These are phyloP conservation scores for Muscina levida DNA, from an alignment of 2,888 invertebrate genomes.

Conservation along the genomic window DNA sequence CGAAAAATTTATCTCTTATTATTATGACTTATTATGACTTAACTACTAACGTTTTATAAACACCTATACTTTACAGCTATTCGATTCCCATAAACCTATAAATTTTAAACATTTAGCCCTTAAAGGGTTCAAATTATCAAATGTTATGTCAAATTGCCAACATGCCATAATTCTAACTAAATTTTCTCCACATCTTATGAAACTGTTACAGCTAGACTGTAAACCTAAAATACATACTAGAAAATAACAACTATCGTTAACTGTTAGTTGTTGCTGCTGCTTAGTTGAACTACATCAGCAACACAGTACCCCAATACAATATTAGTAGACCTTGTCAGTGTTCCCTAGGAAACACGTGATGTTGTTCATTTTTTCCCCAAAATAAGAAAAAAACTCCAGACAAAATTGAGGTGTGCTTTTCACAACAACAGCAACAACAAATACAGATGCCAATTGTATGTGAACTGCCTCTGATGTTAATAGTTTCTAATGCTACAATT, in stretches of 20 bases:
- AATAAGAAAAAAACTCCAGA: conserved; percentile 14
- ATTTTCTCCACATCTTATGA: conserved; percentile 15
- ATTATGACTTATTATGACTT: too few relatives aligned
- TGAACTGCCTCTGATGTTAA: conserved; percentile 9
- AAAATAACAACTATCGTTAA: conserved; percentile 57
- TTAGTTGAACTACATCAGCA: conserved; percentile 34
- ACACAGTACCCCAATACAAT: neutral
- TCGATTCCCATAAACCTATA: too few relatives aligned
- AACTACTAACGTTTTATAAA: too few relatives aligned
- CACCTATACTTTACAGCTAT: too few relatives aligned
- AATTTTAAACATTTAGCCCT: too few relatives aligned
- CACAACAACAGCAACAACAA: conserved; percentile 42
- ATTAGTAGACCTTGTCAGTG: conserved; percentile 54
- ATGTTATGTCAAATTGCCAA: conserved; percentile 30
- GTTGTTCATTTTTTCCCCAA: conserved; percentile 51
- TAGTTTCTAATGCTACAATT: conserved; percentile 12
- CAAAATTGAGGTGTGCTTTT: conserved; percentile 48
- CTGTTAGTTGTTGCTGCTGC: conserved; percentile 46
- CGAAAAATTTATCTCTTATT: too few relatives aligned
- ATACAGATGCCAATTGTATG: neutral
- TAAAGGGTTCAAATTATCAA: too few relatives aligned
- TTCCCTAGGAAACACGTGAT: conserved; percentile 62
- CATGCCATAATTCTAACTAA: conserved; percentile 57
- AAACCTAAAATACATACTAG: too few relatives aligned
- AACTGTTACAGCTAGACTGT: conserved; percentile 4